Base-by-base conservation (phyloP, 2,888 invertebrate genomes). In the Synanthedon myopaeformis region DNA sequence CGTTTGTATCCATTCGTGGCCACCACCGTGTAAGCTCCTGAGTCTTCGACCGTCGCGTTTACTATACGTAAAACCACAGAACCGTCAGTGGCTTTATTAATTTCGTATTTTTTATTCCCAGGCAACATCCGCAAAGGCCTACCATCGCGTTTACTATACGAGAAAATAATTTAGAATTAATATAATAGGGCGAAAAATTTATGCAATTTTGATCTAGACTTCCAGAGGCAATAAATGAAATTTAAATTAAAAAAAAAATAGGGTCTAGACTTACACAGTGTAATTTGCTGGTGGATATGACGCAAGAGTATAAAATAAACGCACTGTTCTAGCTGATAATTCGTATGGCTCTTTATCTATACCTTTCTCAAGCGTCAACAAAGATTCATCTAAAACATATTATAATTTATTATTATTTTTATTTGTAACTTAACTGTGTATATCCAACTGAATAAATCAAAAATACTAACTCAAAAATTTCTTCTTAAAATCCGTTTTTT, bases 21-120 rank as follows among this genome's bases (percentile, higher is more conserved):
- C 0, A 65, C 58, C 2, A 83, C 53, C 0, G 81, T 82, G 53
- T 84, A 86, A 51, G 73, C 76, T 11, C 63, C 86, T 0, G 72
- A 71, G 51, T 85, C 82, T 0, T 57, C 53, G 2, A 81, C 63
- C 11, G 57, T 59, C n/a, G 70, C 14, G 11, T 69, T 54, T 1
- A 3, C 49, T 13, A 82, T 74, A 0, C 5, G 55, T 41, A 81
- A 57, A 8, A 52, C 53, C 3, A 65, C 55, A 8, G 65, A 60
- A 3, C 57, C 59, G 12, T 45, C 19, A 0, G 11, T 1, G 3
- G n/a, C 50, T 12, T 49, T 45, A 1, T 8, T 57, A 3, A 58
- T 52, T 3, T 17, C 23, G 54, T 73, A 76, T 56, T 73, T 73
- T 0, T 54, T 52, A 49, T 51, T 3, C 10, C 45, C 45, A 14